phyloP scores from a whole-genome alignment of 2,888 invertebrate species.

The Nysson spinosus region DNA sequence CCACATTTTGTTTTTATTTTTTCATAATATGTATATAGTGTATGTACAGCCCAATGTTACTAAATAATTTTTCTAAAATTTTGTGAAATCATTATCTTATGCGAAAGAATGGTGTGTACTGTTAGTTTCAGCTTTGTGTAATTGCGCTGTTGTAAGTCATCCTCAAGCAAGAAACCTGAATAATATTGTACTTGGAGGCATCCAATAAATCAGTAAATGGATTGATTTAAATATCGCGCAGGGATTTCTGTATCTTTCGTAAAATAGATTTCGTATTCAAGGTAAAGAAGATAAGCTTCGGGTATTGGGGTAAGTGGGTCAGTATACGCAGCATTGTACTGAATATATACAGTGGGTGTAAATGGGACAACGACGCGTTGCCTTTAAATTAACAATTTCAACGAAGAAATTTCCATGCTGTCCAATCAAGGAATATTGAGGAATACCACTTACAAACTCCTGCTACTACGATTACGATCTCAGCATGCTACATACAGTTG shows the following conservation, averaged over 20 bases:
- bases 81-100: too few species aligned
- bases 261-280: slow-evolving; percentile 31
- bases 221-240: too few species aligned
- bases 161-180: too few species aligned
- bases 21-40: too few species aligned
- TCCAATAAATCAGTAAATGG: too few species aligned
- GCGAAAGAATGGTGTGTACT: too few species aligned
- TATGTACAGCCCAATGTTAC: too few species aligned
- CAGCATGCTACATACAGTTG: neutral
- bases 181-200: too few species aligned
- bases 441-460: slow-evolving; percentile 6
- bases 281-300: slow-evolving; percentile 46
- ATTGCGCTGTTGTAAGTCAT: too few species aligned
- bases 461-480: neutral
- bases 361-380: slow-evolving; percentile 33
- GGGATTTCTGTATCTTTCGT: slow-evolving; percentile 12
- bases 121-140: too few species aligned
- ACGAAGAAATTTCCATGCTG: slow-evolving; percentile 20
- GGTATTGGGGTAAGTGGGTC: slow-evolving; percentile 58
- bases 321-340: slow-evolving; percentile 34
- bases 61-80: too few species aligned
- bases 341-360: slow-evolving; percentile 45
- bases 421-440: slow-evolving; percentile 17
- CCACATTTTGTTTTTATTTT: too few species aligned
- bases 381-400: slow-evolving; percentile 43